Conservation (phyloP, 1,140 invertebrate genomes). For the Oryctes rhinoceros region DNA sequence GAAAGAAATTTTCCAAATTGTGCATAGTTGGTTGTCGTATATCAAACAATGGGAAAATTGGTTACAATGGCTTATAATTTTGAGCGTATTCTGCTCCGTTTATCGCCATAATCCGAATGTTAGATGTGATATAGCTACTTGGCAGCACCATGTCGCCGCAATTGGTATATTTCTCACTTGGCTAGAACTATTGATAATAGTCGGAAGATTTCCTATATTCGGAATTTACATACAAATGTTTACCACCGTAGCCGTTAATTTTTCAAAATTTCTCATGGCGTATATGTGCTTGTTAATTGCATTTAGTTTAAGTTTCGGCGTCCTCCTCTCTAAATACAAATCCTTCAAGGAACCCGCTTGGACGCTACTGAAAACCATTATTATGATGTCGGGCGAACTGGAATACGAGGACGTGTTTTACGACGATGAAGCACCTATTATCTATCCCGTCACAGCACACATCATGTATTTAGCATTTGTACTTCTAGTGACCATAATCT, state of each 20-base stretch:
- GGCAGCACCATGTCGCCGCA: slow-evolving; percentile 83
- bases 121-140: slow-evolving; percentile 62
- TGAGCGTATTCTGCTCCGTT: slow-evolving; percentile 71
- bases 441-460: slow-evolving; percentile 76
- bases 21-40: slow-evolving; percentile 74
- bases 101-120: slow-evolving; percentile 57
- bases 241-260: slow-evolving; percentile 82
- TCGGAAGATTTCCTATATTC: slow-evolving; percentile 84
- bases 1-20: slow-evolving; percentile 79
- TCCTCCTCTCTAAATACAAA: slow-evolving; percentile 79
- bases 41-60: slow-evolving; percentile 84
- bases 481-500: slow-evolving; percentile 82
- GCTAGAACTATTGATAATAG: slow-evolving; percentile 83
- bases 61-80: slow-evolving; percentile 80
- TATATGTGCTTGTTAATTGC: slow-evolving; percentile 82
- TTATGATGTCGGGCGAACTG: slow-evolving; percentile 88
- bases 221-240: slow-evolving; percentile 89
- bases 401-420: slow-evolving; percentile 88
- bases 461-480: slow-evolving; percentile 81
- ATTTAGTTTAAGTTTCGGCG: slow-evolving; percentile 79
- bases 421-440: slow-evolving; percentile 61
- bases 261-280: slow-evolving; percentile 82
- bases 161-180: slow-evolving; percentile 79
- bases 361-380: slow-evolving; percentile 78
- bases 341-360: slow-evolving; percentile 71